Evolutionary conservation across 2,797 vertebrate species (phyloP).

Genomic region (Apodemus agrarius): DNA sequence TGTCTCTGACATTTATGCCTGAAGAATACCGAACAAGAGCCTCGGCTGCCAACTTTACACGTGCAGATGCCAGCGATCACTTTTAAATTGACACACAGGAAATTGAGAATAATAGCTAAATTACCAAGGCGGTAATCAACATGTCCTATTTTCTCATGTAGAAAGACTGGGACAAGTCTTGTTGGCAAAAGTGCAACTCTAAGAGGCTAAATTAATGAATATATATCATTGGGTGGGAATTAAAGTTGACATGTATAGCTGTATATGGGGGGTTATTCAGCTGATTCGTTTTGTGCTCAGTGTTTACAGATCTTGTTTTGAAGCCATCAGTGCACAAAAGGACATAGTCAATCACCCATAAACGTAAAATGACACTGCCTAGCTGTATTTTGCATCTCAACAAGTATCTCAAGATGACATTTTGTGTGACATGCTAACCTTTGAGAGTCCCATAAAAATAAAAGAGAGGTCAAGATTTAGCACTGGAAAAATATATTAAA

Average conservation of each 20-base stretch:
- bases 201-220: constrained; percentile 58
- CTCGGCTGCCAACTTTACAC: constrained; percentile 44
- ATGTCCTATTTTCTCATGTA: constrained; percentile 59
- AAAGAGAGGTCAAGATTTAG: background rate
- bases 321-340: background rate
- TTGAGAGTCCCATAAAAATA: background rate
- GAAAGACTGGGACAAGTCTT: constrained; percentile 71
- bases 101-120: constrained; percentile 70
- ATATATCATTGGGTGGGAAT: constrained; percentile 59
- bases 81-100: constrained; percentile 64
- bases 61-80: constrained; percentile 16
- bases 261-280: constrained; percentile 47
- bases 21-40: constrained; percentile 9
- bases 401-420: background rate
- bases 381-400: background rate
- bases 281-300: constrained; percentile 62
- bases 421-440: background rate
- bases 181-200: constrained; percentile 67
- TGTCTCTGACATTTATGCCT: background rate
- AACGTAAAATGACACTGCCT: background rate
- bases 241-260: constrained; percentile 40
- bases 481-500: background rate
- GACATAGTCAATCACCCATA: constrained; percentile 4
- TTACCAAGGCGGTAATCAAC: constrained; percentile 67
- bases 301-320: constrained; percentile 66